phyloP scores from a whole-genome alignment of 1,140 invertebrate species.

The Bombus waltoni region DNA sequence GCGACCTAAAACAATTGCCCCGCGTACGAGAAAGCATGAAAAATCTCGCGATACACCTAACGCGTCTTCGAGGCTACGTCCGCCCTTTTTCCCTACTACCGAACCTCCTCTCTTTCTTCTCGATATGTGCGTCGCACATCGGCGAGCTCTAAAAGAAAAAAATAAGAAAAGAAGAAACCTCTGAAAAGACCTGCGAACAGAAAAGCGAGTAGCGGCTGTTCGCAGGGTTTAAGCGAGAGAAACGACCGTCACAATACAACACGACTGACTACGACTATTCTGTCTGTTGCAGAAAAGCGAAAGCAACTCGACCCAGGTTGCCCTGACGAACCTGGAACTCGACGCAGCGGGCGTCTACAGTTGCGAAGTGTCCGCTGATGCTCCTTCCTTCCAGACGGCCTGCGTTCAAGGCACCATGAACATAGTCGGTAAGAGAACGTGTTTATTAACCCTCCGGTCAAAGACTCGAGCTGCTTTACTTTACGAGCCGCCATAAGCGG shows the following conservation, averaged over 20 bases:
- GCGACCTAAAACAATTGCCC: too few species aligned
- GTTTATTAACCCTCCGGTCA: neutral
- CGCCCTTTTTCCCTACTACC: too few species aligned
- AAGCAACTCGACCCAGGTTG: conserved; percentile 86
- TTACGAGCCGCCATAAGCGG: too few species aligned
- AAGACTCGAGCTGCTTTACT: neutral
- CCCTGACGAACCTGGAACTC: conserved; percentile 84
- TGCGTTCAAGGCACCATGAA: conserved; percentile 88
- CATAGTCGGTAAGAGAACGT: conserved; percentile 86
- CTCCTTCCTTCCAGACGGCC: conserved; percentile 92
- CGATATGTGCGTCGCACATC: neutral
- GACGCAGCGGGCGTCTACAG: conserved; percentile 88
- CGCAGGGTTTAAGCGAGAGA: neutral
- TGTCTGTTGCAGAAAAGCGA: conserved; percentile 81
- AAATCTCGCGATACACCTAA: too few species aligned
- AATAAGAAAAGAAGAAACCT: too few species aligned
- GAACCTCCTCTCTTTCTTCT: neutral
- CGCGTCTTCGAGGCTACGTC: too few species aligned
- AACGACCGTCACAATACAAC: neutral
- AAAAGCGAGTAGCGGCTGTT: neutral
- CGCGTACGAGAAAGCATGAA: too few species aligned
- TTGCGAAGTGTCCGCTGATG: conserved; percentile 93
- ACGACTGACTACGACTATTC: neutral
- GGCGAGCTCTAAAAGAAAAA: neutral
- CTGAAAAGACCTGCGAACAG: neutral